Percentiles rank a stretch among this genome's conserved stretches.
These are phyloP conservation scores for Drosophila burlai DNA, from an alignment of 1,140 invertebrate species.

Conservation along the genomic window DNA sequence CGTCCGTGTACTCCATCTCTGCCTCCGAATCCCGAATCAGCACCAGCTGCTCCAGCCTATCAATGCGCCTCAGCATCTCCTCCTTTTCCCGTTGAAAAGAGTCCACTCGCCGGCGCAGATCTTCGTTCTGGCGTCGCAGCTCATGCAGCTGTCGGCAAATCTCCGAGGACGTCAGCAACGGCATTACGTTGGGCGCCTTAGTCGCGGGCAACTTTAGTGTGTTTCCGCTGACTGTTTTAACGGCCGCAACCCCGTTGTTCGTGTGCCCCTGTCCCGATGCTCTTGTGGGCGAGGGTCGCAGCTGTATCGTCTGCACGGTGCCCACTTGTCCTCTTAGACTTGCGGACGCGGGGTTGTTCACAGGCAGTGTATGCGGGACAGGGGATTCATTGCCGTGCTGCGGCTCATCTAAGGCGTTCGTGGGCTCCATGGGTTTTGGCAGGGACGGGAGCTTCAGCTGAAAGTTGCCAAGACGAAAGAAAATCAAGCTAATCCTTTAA, in stretches of 20 bases:
- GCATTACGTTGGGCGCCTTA: conserved; percentile 66
- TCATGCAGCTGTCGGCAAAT: conserved; percentile 78
- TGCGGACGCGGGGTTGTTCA: conserved; percentile 30
- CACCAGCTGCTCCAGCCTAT: conserved; percentile 74
- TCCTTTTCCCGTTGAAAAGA: conserved; percentile 66
- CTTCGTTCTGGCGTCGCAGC: conserved; percentile 76
- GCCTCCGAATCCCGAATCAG: conserved; percentile 55
- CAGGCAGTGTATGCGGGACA: conserved; percentile 1
- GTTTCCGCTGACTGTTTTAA: conserved; percentile 28
- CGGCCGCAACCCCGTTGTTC: conserved; percentile 47
- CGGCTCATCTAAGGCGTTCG: conserved; percentile 38
- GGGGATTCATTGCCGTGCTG: conserved; percentile 40
- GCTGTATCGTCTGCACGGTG: conserved; percentile 70
- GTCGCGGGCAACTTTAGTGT: conserved; percentile 22
- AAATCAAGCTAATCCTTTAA: neutral
- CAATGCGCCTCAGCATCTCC: conserved; percentile 67
- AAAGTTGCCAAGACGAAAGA: neutral
- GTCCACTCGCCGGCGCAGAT: conserved; percentile 66
- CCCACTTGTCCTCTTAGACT: conserved; percentile 66
- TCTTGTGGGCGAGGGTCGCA: conserved; percentile 50
- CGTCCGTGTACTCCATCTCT: conserved; percentile 62
- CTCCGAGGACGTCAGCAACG: conserved; percentile 72
- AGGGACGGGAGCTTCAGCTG: conserved; percentile 61
- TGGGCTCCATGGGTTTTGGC: conserved; percentile 19
- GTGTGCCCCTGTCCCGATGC: conserved; percentile 18